phyloP scores from a whole-genome alignment of 1,140 invertebrate species.

The Drosophila azteca region DNA sequence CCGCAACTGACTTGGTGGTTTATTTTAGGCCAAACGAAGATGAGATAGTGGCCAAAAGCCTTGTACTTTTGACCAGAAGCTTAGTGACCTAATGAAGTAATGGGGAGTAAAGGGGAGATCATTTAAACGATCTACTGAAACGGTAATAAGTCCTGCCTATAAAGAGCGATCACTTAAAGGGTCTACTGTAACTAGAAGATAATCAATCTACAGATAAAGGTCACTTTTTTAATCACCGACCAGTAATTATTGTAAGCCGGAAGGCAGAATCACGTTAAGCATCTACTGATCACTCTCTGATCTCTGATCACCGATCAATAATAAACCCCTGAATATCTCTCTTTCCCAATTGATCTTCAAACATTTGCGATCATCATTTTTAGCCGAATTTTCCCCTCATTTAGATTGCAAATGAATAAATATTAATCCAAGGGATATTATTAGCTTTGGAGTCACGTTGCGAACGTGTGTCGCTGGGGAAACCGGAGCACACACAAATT shows the following conservation, averaged over 20 bases:
- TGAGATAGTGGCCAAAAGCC: conserved; percentile 9
- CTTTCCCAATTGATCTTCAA: not conserved
- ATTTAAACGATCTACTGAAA: no score
- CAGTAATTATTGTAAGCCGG: no score
- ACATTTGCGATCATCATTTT: conserved; percentile 6
- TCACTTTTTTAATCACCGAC: no score
- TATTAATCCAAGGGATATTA: conserved; percentile 27
- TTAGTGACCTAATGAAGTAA: no score
- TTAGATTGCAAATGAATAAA: conserved; percentile 18
- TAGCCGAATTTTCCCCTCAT: not conserved
- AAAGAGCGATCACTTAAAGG: no score
- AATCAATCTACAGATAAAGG: no score
- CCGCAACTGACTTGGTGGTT: conserved; percentile 5
- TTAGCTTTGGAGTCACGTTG: conserved; percentile 40
- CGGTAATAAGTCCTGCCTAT: no score
- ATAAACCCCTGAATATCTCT: not conserved
- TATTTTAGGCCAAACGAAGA: not conserved
- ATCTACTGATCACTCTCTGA: no score
- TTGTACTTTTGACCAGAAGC: not conserved
- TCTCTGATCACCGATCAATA: no score
- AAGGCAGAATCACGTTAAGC: no score
- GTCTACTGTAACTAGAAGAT: no score
- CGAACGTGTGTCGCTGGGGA: conserved; percentile 38
- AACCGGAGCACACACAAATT: conserved; percentile 43
- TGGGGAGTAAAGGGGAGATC: no score